Conservation (phyloP, 2,113 vertebrate genomes). For the Hippocampus barbouri region DNA sequence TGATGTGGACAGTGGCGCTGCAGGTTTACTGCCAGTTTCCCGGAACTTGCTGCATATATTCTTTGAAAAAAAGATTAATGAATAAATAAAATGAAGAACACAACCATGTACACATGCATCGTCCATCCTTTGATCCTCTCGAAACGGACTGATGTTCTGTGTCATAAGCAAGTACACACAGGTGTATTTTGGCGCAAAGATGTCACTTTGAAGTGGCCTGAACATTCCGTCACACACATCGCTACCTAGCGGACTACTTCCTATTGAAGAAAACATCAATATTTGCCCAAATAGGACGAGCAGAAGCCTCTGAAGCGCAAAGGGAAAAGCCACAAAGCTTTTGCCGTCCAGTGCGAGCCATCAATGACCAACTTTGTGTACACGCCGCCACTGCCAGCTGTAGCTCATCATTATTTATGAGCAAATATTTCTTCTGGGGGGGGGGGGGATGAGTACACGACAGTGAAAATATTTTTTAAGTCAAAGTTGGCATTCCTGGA, state of each 20-base stretch:
- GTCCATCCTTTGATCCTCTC: background rate
- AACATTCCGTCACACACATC: conserved; percentile 52
- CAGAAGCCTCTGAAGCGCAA: conserved; percentile 38
- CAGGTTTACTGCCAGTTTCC: too few species aligned
- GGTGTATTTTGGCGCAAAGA: conserved; percentile 2
- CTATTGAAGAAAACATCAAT: conserved; percentile 67
- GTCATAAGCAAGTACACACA: conserved; percentile 20
- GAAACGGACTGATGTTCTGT: background rate
- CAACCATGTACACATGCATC: too few species aligned
- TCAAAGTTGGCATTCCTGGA: conserved; percentile 68
- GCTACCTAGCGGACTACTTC: conserved; percentile 49
- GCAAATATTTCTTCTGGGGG: conserved; percentile 44
- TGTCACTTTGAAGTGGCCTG: conserved; percentile 34
- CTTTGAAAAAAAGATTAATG: too few species aligned
- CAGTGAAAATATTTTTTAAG: conserved; percentile 53
- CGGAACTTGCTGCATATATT: too few species aligned
- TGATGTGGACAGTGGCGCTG: too few species aligned
- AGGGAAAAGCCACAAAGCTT: conserved; percentile 33
- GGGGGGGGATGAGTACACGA: conserved; percentile 25
- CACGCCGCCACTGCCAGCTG: conserved; percentile 44
- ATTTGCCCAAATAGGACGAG: conserved; percentile 59
- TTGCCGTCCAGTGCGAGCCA: conserved; percentile 51
- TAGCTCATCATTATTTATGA: conserved; percentile 69
- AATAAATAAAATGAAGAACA: too few species aligned
- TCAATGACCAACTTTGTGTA: conserved; percentile 8